These are phyloP conservation scores for Lathronympha strigana DNA, from an alignment of 2,888 invertebrate genomes.

Conservation along the genomic window DNA sequence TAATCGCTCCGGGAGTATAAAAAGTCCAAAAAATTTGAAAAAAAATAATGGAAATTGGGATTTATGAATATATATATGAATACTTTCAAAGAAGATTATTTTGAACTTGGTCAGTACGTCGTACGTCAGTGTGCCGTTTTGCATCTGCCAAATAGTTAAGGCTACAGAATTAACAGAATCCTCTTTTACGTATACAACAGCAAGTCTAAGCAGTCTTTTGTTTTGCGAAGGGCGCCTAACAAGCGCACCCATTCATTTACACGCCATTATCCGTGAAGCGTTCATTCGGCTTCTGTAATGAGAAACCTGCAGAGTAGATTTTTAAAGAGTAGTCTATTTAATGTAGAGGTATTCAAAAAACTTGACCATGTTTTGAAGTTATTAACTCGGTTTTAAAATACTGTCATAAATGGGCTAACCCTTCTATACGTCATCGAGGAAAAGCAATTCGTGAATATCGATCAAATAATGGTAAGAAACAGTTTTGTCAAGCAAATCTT, in stretches of 20 bases:
- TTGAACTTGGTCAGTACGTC: too few species aligned
- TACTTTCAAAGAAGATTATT: too few species aligned
- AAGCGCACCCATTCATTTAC: slow-evolving; percentile 25
- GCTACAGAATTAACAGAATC: not conserved
- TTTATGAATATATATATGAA: too few species aligned
- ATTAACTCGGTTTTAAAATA: too few species aligned
- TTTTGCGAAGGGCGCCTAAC: slow-evolving; percentile 11
- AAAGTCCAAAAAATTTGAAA: too few species aligned
- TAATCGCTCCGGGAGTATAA: too few species aligned
- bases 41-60: too few species aligned
- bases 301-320: slow-evolving; percentile 7
- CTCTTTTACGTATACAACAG: not conserved
- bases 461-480: not conserved
- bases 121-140: too few species aligned
- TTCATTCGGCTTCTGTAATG: slow-evolving; percentile 18
- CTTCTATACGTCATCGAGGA: not conserved
- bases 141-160: not conserved
- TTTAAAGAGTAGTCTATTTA: not conserved
- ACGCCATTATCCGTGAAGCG: slow-evolving; percentile 24
- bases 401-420: too few species aligned
- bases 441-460: not conserved
- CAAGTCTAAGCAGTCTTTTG: slow-evolving; percentile 13
- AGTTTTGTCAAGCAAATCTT: slow-evolving; percentile 3
- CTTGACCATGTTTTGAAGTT: too few species aligned
- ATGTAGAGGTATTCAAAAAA: too few species aligned